Evolutionary conservation across 2,888 invertebrate species (phyloP), one percentile per base, ranked within the genome.

Genomic region (Pandemis corylana): DNA sequence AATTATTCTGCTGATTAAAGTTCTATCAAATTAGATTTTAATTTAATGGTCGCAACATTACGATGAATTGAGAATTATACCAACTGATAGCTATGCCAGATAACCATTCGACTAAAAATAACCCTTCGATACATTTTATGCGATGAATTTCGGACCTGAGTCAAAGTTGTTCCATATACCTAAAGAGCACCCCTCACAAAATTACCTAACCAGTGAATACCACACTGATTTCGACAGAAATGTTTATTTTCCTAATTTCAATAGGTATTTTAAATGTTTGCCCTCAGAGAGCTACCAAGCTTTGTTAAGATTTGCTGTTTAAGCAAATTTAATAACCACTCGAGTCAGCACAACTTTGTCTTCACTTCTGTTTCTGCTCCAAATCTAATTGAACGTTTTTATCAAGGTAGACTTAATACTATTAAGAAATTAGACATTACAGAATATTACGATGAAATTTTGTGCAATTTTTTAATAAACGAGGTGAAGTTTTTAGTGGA

Each of bases 251-350:
- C 42, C 63, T 41, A 12, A 13, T 41, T 63, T 41, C 63, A 63
- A 63, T 42, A 41, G 46, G 46, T 46, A 46, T 61, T 63, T 63
- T 42, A n/a, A 42, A 63, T 42, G 15, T 63, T 63, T 63, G 15
- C 63, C 9, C 15, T 42, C 42, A 42, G 42, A 12, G 12, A 63
- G 63, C 59, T 56, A 15, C 20, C 53, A 9, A 28, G 59, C 20
- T 5, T 15, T 15, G 59, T 59, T 20, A 20, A 61, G 46, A 68
- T 68, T 44, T 59, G 68, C 68, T 49, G 68, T 13, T 13, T 68
- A 68, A 20, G 61, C 61, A 44, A 61, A 68, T 68, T 68, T 68
- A 36, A 68, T 61, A 68, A 7, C 61, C 59, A 46, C 46, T 41
- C 68, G 46, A 61, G 61, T 36, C 46, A 61, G 68, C 68, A 28